phyloP scores from a whole-genome alignment of 2,113 vertebrate species.

The Lamprotornis superbus region DNA sequence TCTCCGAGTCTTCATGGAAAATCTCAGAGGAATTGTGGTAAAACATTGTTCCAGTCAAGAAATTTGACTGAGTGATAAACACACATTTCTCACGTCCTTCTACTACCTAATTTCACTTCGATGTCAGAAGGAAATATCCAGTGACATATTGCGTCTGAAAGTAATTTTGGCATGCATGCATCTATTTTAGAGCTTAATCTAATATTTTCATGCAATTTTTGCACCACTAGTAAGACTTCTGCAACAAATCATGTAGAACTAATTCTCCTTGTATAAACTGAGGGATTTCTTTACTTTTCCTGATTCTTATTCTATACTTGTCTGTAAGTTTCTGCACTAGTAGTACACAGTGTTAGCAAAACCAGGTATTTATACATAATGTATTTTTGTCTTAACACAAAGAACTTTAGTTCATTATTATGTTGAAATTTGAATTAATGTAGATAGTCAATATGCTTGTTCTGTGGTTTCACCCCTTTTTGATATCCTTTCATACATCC shows the following conservation, averaged over 20 bases:
- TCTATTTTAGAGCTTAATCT: neutral
- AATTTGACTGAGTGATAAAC: neutral
- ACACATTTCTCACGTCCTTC: neutral
- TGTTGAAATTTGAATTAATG: neutral
- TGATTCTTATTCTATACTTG: neutral
- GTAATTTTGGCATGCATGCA: neutral
- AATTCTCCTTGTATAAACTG: neutral
- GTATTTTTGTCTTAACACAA: neutral
- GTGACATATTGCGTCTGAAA: neutral
- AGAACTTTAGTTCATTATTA: neutral
- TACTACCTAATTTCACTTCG: neutral
- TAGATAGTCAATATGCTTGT: neutral
- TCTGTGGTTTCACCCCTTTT: neutral
- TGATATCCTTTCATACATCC: neutral
- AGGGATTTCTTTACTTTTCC: neutral
- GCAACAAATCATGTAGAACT: neutral
- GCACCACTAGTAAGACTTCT: neutral
- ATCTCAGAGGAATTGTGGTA: neutral
- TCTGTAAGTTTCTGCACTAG: neutral
- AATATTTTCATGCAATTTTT: neutral
- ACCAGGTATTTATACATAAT: neutral
- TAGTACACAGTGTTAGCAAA: neutral
- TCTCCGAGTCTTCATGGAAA: neutral
- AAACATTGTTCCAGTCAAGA: neutral
- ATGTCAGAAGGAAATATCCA: neutral